Evolutionary conservation across 35 echinoderm and acorn worm genomes (phyloP).

Genomic region (Ophioderma brevispina): DNA sequence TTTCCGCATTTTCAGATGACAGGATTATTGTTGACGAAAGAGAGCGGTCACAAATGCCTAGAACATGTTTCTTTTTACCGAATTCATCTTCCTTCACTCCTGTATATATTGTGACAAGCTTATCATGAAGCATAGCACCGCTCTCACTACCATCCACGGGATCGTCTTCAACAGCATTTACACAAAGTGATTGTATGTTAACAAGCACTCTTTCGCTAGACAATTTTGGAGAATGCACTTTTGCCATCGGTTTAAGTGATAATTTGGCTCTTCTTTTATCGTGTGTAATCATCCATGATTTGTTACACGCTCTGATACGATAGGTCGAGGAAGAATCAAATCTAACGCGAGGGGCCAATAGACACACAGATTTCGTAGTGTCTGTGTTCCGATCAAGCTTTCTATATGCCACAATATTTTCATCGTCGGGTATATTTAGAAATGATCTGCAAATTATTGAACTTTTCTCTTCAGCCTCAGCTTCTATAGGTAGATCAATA

Average conservation of each 20-base stretch:
- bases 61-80: too few relatives aligned
- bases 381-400: background rate
- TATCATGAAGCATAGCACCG: too few relatives aligned
- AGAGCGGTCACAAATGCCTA: too few relatives aligned
- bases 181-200: too few relatives aligned
- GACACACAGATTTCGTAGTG: background rate
- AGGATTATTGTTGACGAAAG: too few relatives aligned
- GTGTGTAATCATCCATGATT: background rate
- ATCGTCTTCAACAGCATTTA: too few relatives aligned
- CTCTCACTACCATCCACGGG: background rate
- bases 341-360: background rate
- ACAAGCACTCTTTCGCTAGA: background rate
- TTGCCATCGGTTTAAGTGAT: background rate
- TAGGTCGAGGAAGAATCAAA: background rate
- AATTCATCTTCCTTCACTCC: too few relatives aligned
- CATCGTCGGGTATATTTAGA: background rate
- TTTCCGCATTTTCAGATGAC: too few relatives aligned
- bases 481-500: conserved; percentile 37
- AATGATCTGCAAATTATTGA: background rate
- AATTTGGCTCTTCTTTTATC: background rate
- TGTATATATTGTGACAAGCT: too few relatives aligned
- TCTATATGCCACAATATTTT: background rate
- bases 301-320: background rate
- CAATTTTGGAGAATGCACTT: background rate
- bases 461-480: conserved; percentile 1